A percentile compares a stretch with the other conserved stretches of the same genome.
Conservation (phyloP, 23 tunicate species). For the Styela plicata region DNA sequence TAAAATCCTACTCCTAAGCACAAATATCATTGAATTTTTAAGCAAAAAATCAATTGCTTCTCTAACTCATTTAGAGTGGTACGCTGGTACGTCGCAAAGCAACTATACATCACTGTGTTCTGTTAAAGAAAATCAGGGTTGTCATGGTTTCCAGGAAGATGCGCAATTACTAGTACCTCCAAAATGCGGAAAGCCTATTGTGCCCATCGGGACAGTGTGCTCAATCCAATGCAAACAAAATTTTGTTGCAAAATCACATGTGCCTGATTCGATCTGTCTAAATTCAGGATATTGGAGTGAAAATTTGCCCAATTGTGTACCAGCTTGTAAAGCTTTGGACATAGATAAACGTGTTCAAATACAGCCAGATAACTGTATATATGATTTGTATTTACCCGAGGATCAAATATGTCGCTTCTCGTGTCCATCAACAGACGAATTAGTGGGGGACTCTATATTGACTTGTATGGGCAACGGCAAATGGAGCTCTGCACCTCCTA, state of each 20-base stretch:
- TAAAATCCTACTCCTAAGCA: conserved; percentile 28
- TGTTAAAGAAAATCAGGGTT: conserved; percentile 24
- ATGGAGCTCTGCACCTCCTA: conserved; percentile 43
- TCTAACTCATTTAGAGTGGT: conserved; percentile 43
- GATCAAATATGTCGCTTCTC: conserved; percentile 35
- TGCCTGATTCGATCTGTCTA: conserved; percentile 20
- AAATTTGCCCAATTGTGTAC: conserved; percentile 31
- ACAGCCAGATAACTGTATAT: conserved; percentile 34
- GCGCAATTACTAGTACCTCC: conserved; percentile 17
- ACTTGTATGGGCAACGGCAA: conserved; percentile 45
- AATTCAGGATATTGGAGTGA: conserved; percentile 53
- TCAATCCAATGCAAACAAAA: conserved; percentile 32
- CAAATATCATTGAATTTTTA: conserved; percentile 25
- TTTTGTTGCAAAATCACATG: not conserved
- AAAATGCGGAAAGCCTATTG: conserved; percentile 1
- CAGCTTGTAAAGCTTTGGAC: conserved; percentile 29
- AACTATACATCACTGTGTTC: conserved; percentile 37
- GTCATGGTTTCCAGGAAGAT: conserved; percentile 20
- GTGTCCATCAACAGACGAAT: conserved; percentile 29
- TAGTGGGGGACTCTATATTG: conserved; percentile 26
- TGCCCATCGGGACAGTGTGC: conserved; percentile 42
- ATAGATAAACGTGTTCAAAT: not conserved
- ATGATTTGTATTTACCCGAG: conserved; percentile 11
- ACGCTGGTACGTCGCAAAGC: conserved; percentile 26
- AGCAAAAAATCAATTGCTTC: not conserved